These are phyloP conservation scores for Cettia cetti DNA, from an alignment of 2,113 vertebrate species.

Conservation along the genomic window DNA sequence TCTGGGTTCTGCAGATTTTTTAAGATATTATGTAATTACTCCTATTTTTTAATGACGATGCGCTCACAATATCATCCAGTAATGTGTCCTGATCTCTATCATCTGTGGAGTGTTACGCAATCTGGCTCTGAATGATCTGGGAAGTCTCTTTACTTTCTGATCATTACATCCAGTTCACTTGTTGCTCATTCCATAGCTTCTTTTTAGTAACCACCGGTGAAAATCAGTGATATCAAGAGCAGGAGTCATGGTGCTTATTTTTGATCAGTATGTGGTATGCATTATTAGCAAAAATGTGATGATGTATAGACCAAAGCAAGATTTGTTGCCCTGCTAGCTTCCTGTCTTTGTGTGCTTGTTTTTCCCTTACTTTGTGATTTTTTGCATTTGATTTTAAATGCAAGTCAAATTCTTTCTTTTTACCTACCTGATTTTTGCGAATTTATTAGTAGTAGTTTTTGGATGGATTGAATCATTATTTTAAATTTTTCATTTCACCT, in stretches of 20 bases:
- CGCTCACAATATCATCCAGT: fast-evolving
- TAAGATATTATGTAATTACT: not conserved
- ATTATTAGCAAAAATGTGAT: not conserved
- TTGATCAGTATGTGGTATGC: not conserved
- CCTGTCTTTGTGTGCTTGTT: not conserved
- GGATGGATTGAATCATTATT: not conserved
- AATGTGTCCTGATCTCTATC: not conserved
- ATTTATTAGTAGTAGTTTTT: not conserved
- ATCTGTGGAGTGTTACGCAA: not conserved
- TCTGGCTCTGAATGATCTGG: not conserved
- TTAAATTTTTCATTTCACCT: not conserved
- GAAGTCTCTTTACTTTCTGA: not conserved
- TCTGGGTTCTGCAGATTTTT: not conserved
- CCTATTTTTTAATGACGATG: not conserved
- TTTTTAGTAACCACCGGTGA: not conserved
- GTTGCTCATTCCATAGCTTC: not conserved
- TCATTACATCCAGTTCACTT: not conserved
- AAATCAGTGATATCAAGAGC: not conserved
- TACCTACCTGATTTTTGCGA: not conserved
- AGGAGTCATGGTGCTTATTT: not conserved
- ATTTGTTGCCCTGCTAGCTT: not conserved
- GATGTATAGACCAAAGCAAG: not conserved
- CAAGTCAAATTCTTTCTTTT: not conserved
- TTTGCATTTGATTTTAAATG: not conserved
- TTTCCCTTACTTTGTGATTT: not conserved